phyloP scores from a whole-genome alignment of 1,140 invertebrate species.

The Dendroctonus valens region DNA sequence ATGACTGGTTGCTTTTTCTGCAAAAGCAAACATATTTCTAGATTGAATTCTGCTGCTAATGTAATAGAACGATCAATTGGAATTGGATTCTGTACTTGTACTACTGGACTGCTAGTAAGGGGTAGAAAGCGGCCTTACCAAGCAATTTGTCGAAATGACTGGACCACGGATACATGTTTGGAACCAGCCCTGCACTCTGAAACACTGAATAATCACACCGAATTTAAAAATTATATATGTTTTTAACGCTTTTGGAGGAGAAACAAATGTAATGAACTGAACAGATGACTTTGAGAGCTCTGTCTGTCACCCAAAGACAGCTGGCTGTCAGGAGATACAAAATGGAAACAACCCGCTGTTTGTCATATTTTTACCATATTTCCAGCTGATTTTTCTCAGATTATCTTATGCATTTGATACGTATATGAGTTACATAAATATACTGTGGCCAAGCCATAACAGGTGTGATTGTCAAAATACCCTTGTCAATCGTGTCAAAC shows the following conservation, averaged over 20 bases:
- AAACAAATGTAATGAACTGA: background rate
- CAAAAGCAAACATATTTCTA: conserved; percentile 17
- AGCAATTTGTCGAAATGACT: conserved; percentile 36
- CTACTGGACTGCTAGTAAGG: no score
- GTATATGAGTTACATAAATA: no score
- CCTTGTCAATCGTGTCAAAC: no score
- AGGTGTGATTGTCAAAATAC: no score
- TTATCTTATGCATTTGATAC: no score
- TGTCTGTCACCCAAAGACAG: no score
- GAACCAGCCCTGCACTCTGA: conserved; percentile 11
- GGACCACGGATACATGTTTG: conserved; percentile 33
- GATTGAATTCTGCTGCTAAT: conserved; percentile 1
- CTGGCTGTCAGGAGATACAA: no score
- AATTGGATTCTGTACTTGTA: background rate
- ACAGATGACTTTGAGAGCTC: conserved; percentile 26
- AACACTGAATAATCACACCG: background rate
- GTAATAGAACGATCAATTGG: background rate
- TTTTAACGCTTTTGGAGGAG: background rate
- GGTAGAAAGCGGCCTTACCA: conserved; percentile 24
- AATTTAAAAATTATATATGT: background rate
- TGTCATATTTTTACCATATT: no score
- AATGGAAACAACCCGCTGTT: no score
- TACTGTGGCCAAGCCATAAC: no score
- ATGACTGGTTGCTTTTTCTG: conserved; percentile 93
- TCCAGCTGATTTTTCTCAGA: no score